Conservation (phyloP, 2,797 vertebrate species). For the Sus cebifrons region DNA sequence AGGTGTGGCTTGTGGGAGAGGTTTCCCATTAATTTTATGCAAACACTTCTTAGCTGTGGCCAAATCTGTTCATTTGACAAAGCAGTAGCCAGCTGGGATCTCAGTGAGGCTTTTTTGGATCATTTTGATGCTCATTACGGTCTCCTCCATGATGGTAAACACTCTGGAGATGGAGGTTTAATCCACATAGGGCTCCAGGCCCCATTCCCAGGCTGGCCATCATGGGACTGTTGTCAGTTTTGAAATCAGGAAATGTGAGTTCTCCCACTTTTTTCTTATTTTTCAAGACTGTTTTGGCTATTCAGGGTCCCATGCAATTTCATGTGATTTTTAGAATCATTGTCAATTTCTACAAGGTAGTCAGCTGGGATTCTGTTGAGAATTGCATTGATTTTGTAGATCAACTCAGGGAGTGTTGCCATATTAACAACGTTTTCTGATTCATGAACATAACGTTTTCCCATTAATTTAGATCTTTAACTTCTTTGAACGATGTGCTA, state of each 20-base stretch:
- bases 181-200: constrained; percentile 95
- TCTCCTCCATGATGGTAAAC: constrained; percentile 96
- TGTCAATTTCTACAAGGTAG: not conserved
- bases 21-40: no score
- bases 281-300: not conserved
- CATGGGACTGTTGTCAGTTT: not conserved
- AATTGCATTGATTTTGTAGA: not conserved
- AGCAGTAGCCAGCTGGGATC: constrained; percentile 95
- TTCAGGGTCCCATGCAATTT: not conserved
- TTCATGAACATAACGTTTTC: not conserved
- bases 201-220: no score
- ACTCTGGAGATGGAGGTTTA: constrained; percentile 96
- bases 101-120: constrained; percentile 96
- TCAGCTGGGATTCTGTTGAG: not conserved
- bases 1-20: constrained; percentile 94
- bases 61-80: constrained; percentile 95
- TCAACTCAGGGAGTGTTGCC: not conserved
- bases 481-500: no score
- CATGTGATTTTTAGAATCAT: not conserved
- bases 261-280: not conserved
- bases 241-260: not conserved
- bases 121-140: constrained; percentile 94
- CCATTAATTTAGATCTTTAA: not conserved
- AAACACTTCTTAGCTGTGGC: constrained; percentile 95
- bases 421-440: not conserved